A percentile compares a stretch with the other conserved stretches of the same genome.
Conservation (phyloP, 2,797 vertebrate genomes). For the Tapirus indicus region DNA sequence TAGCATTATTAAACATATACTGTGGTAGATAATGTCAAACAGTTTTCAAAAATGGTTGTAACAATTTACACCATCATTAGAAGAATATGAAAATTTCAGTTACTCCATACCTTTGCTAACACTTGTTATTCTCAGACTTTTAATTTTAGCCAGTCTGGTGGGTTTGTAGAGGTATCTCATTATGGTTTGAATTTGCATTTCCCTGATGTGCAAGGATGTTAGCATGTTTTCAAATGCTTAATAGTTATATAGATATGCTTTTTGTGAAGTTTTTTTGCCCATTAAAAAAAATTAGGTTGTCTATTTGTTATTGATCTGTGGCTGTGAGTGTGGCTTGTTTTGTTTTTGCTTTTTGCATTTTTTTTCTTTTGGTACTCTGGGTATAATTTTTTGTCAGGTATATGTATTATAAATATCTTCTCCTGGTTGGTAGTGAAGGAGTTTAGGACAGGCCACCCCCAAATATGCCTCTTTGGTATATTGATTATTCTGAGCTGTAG, state of each 20-base stretch:
- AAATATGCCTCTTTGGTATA: too few relatives aligned
- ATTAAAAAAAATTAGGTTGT: background rate
- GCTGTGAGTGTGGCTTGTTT: background rate
- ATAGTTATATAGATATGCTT: too few relatives aligned
- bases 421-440: background rate
- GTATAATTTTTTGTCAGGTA: background rate
- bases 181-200: too few relatives aligned
- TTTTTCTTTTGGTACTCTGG: background rate
- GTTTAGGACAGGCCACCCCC: too few relatives aligned
- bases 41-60: background rate
- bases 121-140: background rate
- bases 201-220: too few relatives aligned
- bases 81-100: background rate
- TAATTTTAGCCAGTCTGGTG: background rate
- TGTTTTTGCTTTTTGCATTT: background rate
- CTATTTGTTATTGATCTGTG: background rate
- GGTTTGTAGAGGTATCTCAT: background rate
- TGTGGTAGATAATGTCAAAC: background rate
- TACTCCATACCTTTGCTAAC: background rate
- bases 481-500: too few relatives aligned
- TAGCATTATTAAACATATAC: background rate
- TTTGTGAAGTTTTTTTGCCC: too few relatives aligned
- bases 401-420: background rate
- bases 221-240: too few relatives aligned
- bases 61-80: background rate